Conservation (phyloP, 2,888 invertebrate species). For the Aphidius colemani region DNA sequence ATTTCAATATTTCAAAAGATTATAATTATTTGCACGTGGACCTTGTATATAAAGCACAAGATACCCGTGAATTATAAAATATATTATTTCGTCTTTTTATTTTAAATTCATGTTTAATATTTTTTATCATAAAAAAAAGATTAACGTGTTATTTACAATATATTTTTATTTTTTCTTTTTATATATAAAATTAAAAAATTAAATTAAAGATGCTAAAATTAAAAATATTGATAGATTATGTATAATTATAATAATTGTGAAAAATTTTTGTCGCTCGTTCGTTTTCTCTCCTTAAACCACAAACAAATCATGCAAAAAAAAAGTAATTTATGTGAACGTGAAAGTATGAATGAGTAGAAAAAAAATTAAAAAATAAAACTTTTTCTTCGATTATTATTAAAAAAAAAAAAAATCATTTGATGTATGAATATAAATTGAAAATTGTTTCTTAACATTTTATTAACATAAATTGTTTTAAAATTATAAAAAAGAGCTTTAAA, state of each 20-base stretch:
- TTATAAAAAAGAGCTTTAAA: slow-evolving; percentile 32
- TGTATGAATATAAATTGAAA: too few relatives aligned
- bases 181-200: slow-evolving; percentile 39
- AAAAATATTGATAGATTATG: slow-evolving; percentile 55
- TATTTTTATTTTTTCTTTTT: slow-evolving; percentile 52
- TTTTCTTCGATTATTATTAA: too few relatives aligned
- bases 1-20: too few relatives aligned
- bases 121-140: too few relatives aligned
- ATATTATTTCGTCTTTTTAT: too few relatives aligned
- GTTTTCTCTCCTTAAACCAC: slow-evolving; percentile 28
- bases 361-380: slow-evolving; percentile 5
- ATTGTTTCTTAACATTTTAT: slow-evolving; percentile 16
- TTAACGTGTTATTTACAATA: slow-evolving; percentile 33
- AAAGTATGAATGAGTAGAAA: slow-evolving; percentile 14
- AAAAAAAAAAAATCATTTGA: too few relatives aligned
- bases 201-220: slow-evolving; percentile 33
- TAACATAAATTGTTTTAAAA: slow-evolving; percentile 17
- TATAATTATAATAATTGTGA: slow-evolving; percentile 53
- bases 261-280: slow-evolving; percentile 41
- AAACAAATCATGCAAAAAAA: slow-evolving; percentile 3
- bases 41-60: slow-evolving; percentile 18
- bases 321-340: slow-evolving; percentile 7
- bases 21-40: slow-evolving; percentile 9
- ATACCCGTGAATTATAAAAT: slow-evolving; percentile 2
- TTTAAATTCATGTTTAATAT: too few relatives aligned